phyloP scores from a whole-genome alignment of 2,797 vertebrate genomes.

The Rhinogobio ventralis region DNA sequence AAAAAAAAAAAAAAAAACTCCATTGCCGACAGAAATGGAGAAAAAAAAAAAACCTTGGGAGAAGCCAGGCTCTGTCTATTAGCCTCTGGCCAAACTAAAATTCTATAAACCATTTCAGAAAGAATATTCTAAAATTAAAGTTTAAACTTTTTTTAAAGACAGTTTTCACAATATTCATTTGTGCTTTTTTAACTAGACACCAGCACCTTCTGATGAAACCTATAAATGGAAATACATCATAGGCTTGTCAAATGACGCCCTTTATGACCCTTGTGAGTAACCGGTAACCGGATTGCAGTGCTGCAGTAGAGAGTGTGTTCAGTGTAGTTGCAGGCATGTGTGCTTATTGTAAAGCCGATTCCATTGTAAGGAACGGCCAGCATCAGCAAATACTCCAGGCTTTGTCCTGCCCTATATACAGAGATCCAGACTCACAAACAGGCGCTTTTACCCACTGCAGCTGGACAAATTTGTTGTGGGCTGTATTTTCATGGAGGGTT shows the following conservation, averaged over 20 bases:
- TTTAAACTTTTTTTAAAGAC: too few relatives aligned
- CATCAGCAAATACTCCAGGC: conserved; percentile 59
- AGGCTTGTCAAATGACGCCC: background rate
- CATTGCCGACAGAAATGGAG: background rate
- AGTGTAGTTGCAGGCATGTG: conserved; percentile 17
- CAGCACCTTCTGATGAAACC: conserved; percentile 3
- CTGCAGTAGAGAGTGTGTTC: background rate
- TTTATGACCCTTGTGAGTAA: conserved; percentile 20
- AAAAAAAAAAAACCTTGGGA: too few relatives aligned
- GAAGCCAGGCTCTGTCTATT: too few relatives aligned
- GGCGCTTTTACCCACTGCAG: conserved; percentile 44
- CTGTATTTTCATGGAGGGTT: conserved; percentile 34
- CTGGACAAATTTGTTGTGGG: conserved; percentile 52
- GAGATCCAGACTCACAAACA: conserved; percentile 37
- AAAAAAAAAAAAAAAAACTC: background rate
- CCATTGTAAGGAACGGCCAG: conserved; percentile 50
- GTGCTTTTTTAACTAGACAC: background rate
- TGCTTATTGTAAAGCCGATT: conserved; percentile 47
- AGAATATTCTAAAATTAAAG: background rate
- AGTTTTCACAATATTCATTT: background rate
- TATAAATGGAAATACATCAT: background rate
- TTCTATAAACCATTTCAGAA: background rate
- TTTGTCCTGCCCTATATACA: conserved; percentile 30
- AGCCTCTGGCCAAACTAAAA: background rate
- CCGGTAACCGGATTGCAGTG: background rate